These are phyloP conservation scores for Parthenolecanium corni DNA, from an alignment of 2,888 invertebrate species.

Conservation along the genomic window DNA sequence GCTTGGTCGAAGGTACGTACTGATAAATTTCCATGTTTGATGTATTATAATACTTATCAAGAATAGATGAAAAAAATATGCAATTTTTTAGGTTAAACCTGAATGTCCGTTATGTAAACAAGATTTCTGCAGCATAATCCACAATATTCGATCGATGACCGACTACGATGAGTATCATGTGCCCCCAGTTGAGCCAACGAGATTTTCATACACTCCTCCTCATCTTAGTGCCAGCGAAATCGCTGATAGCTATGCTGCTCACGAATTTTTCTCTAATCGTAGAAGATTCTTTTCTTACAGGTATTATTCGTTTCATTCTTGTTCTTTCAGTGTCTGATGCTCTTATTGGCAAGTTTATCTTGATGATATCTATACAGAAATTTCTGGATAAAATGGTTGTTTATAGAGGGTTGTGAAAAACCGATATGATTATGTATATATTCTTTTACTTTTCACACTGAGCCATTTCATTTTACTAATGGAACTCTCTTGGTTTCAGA, in stretches of 20 bases:
- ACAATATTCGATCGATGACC: slow-evolving; percentile 75
- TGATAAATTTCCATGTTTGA: not conserved
- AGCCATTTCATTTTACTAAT: not conserved
- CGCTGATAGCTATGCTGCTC: not conserved
- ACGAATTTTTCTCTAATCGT: slow-evolving; percentile 3
- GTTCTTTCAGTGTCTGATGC: no score
- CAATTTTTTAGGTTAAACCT: slow-evolving; percentile 58
- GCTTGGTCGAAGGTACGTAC: slow-evolving; percentile 74
- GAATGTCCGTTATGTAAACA: slow-evolving; percentile 92
- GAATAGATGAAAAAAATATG: slow-evolving; percentile 29
- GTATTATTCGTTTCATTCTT: not conserved
- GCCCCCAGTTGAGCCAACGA: not conserved
- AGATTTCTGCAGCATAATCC: slow-evolving; percentile 78
- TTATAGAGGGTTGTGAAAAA: no score
- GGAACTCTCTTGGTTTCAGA: not conserved
- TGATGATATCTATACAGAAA: no score
- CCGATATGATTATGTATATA: no score
- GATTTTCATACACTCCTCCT: not conserved
- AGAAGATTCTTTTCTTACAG: slow-evolving; percentile 18
- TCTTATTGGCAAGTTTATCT: no score
- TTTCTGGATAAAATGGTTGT: no score
- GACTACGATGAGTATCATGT: slow-evolving; percentile 75
- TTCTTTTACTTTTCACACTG: no score
- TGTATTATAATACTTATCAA: slow-evolving; percentile 2
- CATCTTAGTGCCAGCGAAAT: not conserved